These are phyloP conservation scores for Siniperca chuatsi DNA, from an alignment of 2,113 vertebrate species.

Conservation along the genomic window DNA sequence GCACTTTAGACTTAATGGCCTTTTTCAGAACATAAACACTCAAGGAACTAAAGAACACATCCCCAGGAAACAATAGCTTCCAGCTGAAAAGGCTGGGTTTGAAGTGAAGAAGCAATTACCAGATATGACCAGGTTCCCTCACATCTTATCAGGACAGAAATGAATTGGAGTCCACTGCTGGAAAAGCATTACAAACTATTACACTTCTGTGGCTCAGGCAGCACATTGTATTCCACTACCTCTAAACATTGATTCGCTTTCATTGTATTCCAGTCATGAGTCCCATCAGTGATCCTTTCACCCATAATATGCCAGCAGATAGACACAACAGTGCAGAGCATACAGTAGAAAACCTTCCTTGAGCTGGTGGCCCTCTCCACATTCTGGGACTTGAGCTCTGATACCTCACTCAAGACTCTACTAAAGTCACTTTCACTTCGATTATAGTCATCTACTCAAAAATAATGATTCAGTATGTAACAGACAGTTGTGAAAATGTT, in stretches of 20 bases:
- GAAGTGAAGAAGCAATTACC: constrained; percentile 60
- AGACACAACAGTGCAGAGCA: neutral
- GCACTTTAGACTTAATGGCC: neutral
- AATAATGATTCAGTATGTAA: neutral
- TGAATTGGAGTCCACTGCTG: constrained; percentile 44
- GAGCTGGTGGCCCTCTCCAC: neutral
- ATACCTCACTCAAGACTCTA: neutral
- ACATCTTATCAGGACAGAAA: constrained; percentile 66
- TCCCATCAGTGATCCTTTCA: constrained; percentile 22
- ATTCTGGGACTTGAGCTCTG: neutral
- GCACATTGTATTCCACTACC: neutral
- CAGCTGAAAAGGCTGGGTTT: constrained; percentile 14
- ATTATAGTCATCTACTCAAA: neutral
- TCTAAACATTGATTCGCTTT: too few species aligned
- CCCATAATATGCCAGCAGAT: constrained; percentile 9
- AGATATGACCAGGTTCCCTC: constrained; percentile 45
- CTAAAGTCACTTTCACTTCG: neutral
- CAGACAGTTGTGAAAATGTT: neutral
- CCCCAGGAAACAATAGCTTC: constrained; percentile 16
- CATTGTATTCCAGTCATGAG: neutral
- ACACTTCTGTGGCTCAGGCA: too few species aligned
- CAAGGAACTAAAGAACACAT: neutral
- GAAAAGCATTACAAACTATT: too few species aligned
- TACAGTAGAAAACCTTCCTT: neutral
- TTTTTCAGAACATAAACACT: constrained; percentile 5